Percentiles rank a stretch among this genome's conserved stretches.
Evolutionary conservation across 2,113 vertebrate genomes (phyloP).

Genomic region (Alexandromys fortis): DNA sequence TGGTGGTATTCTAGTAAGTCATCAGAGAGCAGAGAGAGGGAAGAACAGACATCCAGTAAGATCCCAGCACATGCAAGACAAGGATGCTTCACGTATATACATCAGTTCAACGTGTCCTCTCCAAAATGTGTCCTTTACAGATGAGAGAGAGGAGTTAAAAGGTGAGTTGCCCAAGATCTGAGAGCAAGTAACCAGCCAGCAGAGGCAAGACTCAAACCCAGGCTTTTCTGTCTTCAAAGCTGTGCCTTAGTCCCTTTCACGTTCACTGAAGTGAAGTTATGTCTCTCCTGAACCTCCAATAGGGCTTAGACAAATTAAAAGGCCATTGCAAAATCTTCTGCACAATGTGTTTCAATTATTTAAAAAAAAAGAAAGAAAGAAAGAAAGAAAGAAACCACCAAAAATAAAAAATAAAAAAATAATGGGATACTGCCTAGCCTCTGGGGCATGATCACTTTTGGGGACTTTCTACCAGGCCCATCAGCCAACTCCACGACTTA

Average conservation of each 20-base stretch:
- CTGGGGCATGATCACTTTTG: not conserved
- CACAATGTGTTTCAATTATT: slow-evolving; percentile 22
- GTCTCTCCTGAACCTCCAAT: not conserved
- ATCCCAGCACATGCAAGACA: not conserved
- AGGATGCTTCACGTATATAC: too few species aligned
- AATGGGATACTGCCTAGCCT: not conserved
- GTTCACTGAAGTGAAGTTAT: not conserved
- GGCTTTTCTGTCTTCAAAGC: not conserved
- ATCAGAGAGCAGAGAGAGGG: not conserved
- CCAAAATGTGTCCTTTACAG: not conserved
- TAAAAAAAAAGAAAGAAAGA: not conserved
- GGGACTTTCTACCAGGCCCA: slow-evolving; percentile 13
- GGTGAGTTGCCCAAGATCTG: not conserved
- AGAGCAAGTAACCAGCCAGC: not conserved
- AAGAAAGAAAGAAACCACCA: not conserved
- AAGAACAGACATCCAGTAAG: not conserved
- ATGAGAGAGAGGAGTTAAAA: not conserved
- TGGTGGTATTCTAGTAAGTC: not conserved
- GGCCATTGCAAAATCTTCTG: not conserved
- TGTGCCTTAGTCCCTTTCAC: not conserved
- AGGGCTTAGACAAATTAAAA: slow-evolving; percentile 1
- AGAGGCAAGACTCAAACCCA: slow-evolving; percentile 6
- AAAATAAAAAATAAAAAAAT: not conserved
- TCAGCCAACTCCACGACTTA: not conserved
- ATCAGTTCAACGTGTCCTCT: not conserved